Evolutionary conservation across 2,113 vertebrate species (phyloP), one percentile per base, ranked within the genome.

Genomic region (Lophura nycthemera): DNA sequence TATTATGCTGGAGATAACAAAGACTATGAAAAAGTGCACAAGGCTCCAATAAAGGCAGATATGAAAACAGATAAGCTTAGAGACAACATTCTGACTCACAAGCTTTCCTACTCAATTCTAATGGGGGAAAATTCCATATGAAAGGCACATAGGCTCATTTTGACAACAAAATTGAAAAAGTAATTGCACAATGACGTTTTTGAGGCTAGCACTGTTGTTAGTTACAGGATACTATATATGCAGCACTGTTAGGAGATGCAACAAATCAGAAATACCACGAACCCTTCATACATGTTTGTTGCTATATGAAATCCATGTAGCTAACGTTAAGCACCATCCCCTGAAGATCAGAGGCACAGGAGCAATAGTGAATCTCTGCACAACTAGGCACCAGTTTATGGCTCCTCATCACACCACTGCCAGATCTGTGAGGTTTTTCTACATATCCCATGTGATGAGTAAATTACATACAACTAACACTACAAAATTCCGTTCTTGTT

Each of bases 111-210:
- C 7, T 52, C 7, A 52, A 4, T 27, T 29, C 6, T 27, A 48
- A 1, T 1, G 7, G 6, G 10, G 3, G 38, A 21, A 22, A 50
- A 40, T 12, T 59, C 16, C 45, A 20, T 11, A n/a, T 3, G 43
- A n/a, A 74, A 88, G 13, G 15, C 34, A 80, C 27, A 70, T 3
- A 19, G 17, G 11, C 17, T 70, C 54, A 66, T 70, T 94, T 86
- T 76, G n/a, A 63, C 24, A 47, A 54, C n/a, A 6, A 9, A 42
- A n/a, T 43, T 65, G 67, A 66, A 84, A 75, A 87, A 4, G 6
- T 30, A 36, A 54, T 7, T 64, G 32, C 42, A 54, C 5, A 15
- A 6, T 14, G 5, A 42, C 43, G 52, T 36, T 13, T 30, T 32
- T 30, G 19, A 57, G 34, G 14, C n/a, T 42, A 73, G 11, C 6